Evolutionary conservation across 2,113 vertebrate genomes (phyloP).

Genomic region (Tragelaphus buxtoni): DNA sequence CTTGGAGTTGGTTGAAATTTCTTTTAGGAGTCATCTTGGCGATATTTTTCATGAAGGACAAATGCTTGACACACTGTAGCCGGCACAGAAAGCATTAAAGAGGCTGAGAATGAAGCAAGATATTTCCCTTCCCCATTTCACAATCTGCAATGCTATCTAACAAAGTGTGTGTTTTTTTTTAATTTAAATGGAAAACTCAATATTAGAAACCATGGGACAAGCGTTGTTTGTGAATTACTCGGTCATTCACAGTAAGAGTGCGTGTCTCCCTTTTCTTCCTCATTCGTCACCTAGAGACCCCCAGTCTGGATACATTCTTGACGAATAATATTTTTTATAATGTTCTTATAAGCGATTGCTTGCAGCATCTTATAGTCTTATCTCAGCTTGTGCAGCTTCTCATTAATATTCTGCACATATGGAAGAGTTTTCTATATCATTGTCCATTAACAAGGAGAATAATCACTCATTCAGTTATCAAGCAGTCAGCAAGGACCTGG

Average conservation of each 20-base stretch:
- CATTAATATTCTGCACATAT: conserved; percentile 99
- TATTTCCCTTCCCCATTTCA: neutral
- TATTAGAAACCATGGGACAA: neutral
- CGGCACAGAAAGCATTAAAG: neutral
- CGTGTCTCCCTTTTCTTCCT: conserved; percentile 32
- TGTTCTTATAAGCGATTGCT: conserved; percentile 81
- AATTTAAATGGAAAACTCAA: neutral
- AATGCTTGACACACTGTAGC: neutral
- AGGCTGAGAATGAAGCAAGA: neutral
- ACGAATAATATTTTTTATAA: conserved; percentile 65
- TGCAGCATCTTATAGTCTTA: conserved; percentile 89
- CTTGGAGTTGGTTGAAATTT: neutral
- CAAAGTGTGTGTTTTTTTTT: neutral
- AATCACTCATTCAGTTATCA: conserved; percentile 99
- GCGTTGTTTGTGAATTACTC: neutral
- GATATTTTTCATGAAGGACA: conserved; percentile 43
- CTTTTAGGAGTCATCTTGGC: neutral
- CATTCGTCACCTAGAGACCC: conserved; percentile 46
- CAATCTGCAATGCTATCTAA: conserved; percentile 23
- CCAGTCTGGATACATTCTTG: conserved; percentile 12
- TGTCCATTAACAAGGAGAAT: conserved; percentile 97
- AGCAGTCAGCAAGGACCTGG: conserved; percentile 91
- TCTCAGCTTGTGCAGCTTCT: conserved; percentile 95
- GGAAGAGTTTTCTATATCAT: conserved; percentile 93
- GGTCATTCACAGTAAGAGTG: neutral